Evolutionary conservation across 2,888 invertebrate species (phyloP).

Genomic region (Plemyria rubiginata): DNA sequence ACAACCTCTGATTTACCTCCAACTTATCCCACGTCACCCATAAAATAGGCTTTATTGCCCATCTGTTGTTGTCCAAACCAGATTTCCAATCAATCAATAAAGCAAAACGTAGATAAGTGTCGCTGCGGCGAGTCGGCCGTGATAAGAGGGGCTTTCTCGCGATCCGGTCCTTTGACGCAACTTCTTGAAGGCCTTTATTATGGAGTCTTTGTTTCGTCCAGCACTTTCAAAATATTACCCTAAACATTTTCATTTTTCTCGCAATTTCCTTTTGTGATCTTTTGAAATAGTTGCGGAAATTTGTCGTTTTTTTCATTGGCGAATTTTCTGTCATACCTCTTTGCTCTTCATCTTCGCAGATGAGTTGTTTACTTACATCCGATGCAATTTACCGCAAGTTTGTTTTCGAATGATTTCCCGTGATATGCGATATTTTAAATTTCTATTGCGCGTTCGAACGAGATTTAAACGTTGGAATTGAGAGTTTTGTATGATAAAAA

Average conservation of each 20-base stretch:
- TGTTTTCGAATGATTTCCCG: conserved; percentile 26
- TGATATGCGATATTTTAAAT: not conserved
- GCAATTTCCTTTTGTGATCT: conserved; percentile 58
- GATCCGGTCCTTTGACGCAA: conserved; percentile 59
- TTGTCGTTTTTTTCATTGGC: conserved; percentile 38
- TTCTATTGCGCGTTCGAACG: conserved; percentile 21
- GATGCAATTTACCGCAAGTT: conserved; percentile 26
- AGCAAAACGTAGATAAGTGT: conserved; percentile 70
- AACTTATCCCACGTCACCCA: conserved; percentile 26
- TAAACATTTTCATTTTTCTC: conserved; percentile 64
- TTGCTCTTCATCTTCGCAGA: conserved; percentile 29
- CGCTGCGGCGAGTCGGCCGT: conserved; percentile 62
- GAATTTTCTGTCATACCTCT: conserved; percentile 24
- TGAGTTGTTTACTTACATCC: conserved; percentile 24
- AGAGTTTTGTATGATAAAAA: too few species aligned
- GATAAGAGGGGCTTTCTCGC: conserved; percentile 66
- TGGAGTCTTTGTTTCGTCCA: conserved; percentile 68
- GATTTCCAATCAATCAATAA: conserved; percentile 63
- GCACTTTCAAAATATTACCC: conserved; percentile 66
- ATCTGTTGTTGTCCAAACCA: conserved; percentile 41
- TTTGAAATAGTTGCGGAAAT: conserved; percentile 58
- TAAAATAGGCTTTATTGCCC: conserved; percentile 34
- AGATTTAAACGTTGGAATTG: not conserved
- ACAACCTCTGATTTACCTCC: conserved; percentile 26
- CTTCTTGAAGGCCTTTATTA: conserved; percentile 67